Percentiles rank a stretch among this genome's conserved stretches.
Conservation (phyloP, 2,888 invertebrate genomes). For the Pristionchus mayeri region DNA sequence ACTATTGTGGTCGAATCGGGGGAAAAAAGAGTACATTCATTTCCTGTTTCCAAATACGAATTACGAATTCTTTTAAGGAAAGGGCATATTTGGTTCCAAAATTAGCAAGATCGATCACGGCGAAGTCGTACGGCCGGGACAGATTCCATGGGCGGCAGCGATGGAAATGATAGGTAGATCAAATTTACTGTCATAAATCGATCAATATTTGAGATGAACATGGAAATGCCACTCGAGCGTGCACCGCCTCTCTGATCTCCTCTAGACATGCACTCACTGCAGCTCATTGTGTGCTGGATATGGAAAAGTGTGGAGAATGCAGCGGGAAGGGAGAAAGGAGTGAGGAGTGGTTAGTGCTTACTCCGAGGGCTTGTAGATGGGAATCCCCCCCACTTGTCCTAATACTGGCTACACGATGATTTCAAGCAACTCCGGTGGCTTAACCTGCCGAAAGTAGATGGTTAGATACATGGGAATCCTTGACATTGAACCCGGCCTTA, state of each 20-base stretch:
- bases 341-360: too few species aligned
- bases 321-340: background rate
- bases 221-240: background rate
- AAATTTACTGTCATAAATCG: background rate
- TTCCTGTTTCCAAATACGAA: too few species aligned
- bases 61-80: too few species aligned
- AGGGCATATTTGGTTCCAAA: background rate
- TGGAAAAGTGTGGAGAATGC: background rate
- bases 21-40: background rate
- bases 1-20: background rate
- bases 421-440: too few species aligned
- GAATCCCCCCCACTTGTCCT: too few species aligned
- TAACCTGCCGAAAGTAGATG: too few species aligned
- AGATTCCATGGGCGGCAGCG: conserved; percentile 17
- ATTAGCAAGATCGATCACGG: background rate
- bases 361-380: background rate
- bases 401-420: too few species aligned
- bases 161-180: background rate
- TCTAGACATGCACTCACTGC: conserved; percentile 8
- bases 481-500: too few species aligned
- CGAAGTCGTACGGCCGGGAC: background rate
- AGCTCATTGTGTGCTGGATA: background rate
- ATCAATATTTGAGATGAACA: background rate
- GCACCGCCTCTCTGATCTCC: conserved; percentile 21
- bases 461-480: background rate